A percentile compares a stretch with the other conserved stretches of the same genome.
phyloP scores from a whole-genome alignment of 2,113 vertebrate genomes.

The Meles meles region DNA sequence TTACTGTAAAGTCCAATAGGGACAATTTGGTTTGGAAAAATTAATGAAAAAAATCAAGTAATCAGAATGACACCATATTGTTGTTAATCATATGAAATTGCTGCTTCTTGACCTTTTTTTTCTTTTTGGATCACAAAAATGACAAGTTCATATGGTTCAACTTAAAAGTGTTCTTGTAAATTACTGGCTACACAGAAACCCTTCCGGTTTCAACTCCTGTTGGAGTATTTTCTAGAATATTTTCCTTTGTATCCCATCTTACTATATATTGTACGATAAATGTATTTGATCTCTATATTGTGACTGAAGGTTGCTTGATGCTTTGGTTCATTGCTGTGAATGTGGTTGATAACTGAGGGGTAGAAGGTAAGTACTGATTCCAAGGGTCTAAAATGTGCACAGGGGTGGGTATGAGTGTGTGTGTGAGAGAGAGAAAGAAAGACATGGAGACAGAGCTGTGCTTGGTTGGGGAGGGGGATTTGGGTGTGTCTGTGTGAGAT shows the following conservation, averaged over 20 bases:
- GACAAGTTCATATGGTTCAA: not conserved
- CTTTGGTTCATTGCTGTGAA: not conserved
- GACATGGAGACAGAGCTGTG: not conserved
- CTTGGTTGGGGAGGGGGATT: not conserved
- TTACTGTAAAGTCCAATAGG: not conserved
- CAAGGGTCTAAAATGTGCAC: not conserved
- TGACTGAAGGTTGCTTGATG: not conserved
- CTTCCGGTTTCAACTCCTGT: not conserved
- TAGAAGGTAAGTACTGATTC: not conserved
- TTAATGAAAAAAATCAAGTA: not conserved
- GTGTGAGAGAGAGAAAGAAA: not conserved
- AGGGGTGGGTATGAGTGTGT: not conserved
- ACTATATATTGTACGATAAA: not conserved
- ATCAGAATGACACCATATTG: not conserved
- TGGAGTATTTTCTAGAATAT: not conserved
- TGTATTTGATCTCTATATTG: not conserved
- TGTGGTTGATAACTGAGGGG: not conserved
- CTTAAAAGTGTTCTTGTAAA: not conserved
- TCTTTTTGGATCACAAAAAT: not conserved
- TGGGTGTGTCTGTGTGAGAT: not conserved
- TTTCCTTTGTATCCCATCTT: not conserved
- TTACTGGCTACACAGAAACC: not conserved
- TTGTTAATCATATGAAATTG: not conserved
- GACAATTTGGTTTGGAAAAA: conserved; percentile 5
- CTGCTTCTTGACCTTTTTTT: not conserved